Evolutionary conservation across 2,888 invertebrate genomes (phyloP).

Genomic region (Autographa pulchrina): DNA sequence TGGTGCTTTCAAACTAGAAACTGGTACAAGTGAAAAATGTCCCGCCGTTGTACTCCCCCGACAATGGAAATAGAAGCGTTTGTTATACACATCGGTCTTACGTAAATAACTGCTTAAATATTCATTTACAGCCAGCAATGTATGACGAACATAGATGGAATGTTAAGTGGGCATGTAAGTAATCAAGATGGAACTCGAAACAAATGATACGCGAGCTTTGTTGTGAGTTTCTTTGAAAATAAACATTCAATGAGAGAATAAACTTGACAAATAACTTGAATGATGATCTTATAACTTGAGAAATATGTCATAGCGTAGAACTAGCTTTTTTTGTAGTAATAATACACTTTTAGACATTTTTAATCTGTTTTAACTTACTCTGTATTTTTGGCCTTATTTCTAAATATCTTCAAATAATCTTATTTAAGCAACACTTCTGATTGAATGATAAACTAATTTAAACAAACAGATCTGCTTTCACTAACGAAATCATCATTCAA

Average conservation of each 20-base stretch:
- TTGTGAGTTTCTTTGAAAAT: not conserved
- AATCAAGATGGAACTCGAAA: constrained; percentile 5
- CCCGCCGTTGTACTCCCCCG: constrained; percentile 64
- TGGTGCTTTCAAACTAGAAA: constrained; percentile 69
- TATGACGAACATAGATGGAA: constrained; percentile 25
- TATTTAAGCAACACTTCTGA: too few species aligned
- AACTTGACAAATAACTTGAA: not conserved
- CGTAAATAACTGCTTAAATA: constrained; percentile 54
- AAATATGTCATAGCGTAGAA: too few species aligned
- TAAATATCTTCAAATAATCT: too few species aligned
- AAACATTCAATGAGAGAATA: not conserved
- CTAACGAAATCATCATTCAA: constrained; percentile 18
- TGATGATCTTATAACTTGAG: too few species aligned
- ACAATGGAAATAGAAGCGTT: constrained; percentile 66
- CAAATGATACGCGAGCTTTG: not conserved
- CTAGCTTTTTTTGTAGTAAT: too few species aligned
- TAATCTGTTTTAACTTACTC: too few species aligned
- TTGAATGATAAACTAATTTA: too few species aligned
- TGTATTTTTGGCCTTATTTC: too few species aligned
- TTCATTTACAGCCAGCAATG: constrained; percentile 41
- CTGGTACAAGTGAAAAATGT: constrained; percentile 75
- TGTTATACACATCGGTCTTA: constrained; percentile 56
- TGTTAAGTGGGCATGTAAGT: not conserved
- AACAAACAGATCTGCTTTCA: not conserved
- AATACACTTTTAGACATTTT: too few species aligned